Conservation (phyloP, 2,113 vertebrate species). For the Mirza zaza region DNA sequence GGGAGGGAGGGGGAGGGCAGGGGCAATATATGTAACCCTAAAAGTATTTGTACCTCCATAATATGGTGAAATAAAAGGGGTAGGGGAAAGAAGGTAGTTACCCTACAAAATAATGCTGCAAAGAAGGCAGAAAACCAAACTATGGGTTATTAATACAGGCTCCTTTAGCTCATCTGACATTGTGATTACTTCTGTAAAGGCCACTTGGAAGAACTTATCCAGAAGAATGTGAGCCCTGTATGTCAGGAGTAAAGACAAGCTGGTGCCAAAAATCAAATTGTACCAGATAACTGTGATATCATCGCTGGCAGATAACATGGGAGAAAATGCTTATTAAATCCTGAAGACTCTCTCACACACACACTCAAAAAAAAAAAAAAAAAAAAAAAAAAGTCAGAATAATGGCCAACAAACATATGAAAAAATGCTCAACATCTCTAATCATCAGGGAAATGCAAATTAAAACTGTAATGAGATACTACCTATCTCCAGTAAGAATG, state of each 20-base stretch:
- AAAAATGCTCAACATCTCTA: too few relatives aligned
- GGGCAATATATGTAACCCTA: too few relatives aligned
- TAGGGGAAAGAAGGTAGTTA: background rate
- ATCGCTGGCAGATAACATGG: background rate
- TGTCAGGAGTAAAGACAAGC: background rate
- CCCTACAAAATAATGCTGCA: background rate
- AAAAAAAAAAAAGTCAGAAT: too few relatives aligned
- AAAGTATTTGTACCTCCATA: too few relatives aligned
- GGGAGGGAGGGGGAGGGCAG: too few relatives aligned
- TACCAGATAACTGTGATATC: background rate
- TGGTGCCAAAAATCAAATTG: background rate
- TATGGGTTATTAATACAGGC: background rate
- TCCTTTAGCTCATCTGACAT: background rate
- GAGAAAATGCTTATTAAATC: background rate
- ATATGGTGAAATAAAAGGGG: too few relatives aligned
- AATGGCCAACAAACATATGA: too few relatives aligned
- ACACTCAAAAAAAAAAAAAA: too few relatives aligned
- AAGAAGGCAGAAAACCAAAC: background rate
- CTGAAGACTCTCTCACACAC: background rate
- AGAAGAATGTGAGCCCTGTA: background rate
- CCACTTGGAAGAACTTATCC: background rate
- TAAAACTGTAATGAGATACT: too few relatives aligned
- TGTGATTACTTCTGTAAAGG: background rate
- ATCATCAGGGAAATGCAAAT: too few relatives aligned
- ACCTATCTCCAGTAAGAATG: too few relatives aligned